Base-by-base conservation (phyloP, 1,140 invertebrate species). In the Ganaspis sp. region DNA sequence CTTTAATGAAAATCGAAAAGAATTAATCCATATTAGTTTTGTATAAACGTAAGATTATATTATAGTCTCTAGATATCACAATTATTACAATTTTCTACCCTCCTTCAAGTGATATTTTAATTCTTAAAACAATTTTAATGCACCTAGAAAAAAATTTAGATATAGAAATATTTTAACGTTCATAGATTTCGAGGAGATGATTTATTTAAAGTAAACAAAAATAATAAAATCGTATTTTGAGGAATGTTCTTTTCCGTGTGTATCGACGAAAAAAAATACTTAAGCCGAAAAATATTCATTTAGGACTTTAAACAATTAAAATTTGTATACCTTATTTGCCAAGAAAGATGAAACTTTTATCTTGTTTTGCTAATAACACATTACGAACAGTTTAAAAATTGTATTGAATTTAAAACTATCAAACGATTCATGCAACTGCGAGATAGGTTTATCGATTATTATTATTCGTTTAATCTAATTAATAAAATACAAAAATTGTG, bases 271-370 rank as follows among this genome's bases (percentile, higher is more conserved):
- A 45, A 64, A 64, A 64, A 64, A 29, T 64, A 26, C 26, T 26
- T 64, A 26, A 12, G 11, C 11, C 23, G 54, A 64, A 23, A 64
- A 64, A 26, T 64, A 29, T n/a, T 26, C 12, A 15, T 64, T 29
- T 64, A 64, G 54, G 23, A 64, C 19, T 26, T 64, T 23, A 34
- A 34, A 34, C 29, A 34, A 34, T 34, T 34, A 34, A 64, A 64
- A 64, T 26, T 45, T 45, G 15, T 64, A 64, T 17, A 6, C 19
- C 21, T 64, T 64, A 64, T 64, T 64, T 64, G 54, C 54, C 54
- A 64, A 64, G 21, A 64, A 64, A 64, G 54, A 29, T 15, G 21
- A 12, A 64, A 64, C 1, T 53, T n/a, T n/a, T n/a, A n/a, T n/a
- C n/a, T n/a, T n/a, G n/a, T n/a, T n/a, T n/a, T n/a, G n/a, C n/a